phyloP scores from a whole-genome alignment of 2,113 vertebrate species.

The Corythoichthys haematopterus region DNA sequence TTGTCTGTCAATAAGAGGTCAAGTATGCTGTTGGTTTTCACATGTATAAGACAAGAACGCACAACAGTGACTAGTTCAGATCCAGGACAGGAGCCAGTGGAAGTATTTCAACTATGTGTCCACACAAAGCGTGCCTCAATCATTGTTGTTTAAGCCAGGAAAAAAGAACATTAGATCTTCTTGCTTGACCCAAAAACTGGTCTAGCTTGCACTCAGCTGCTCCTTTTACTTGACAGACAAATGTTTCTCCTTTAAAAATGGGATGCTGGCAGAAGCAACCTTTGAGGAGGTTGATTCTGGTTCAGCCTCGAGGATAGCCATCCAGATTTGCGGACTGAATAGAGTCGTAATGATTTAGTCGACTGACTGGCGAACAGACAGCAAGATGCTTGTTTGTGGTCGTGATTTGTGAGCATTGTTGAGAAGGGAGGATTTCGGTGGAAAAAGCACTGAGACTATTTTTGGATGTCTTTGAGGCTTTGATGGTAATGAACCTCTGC shows the following conservation, averaged over 20 bases:
- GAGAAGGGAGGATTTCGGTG: constrained; percentile 48
- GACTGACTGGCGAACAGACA: constrained; percentile 38
- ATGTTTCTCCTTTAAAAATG: constrained; percentile 32
- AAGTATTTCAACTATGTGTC: constrained; percentile 45
- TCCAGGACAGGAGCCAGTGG: constrained; percentile 35
- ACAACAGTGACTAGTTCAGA: constrained; percentile 30
- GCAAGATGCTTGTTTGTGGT: constrained; percentile 47
- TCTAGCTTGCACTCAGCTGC: constrained; percentile 18
- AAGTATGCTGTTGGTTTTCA: constrained; percentile 40
- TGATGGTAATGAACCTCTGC: constrained; percentile 26
- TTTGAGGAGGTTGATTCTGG: constrained; percentile 26
- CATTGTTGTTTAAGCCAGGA: constrained; percentile 22
- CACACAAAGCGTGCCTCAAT: constrained; percentile 19
- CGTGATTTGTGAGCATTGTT: constrained; percentile 34
- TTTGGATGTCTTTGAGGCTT: constrained; percentile 50
- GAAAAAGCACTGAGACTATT: constrained; percentile 40
- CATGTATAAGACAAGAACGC: constrained; percentile 32
- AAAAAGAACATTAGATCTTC: constrained; percentile 19
- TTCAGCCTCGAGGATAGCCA: constrained; percentile 33
- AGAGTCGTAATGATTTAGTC: constrained; percentile 44
- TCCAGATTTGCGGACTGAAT: constrained; percentile 40
- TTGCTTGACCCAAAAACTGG: constrained; percentile 11
- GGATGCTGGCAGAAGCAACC: constrained; percentile 25
- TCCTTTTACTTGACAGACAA: constrained; percentile 23
- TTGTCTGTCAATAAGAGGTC: constrained; percentile 47